Conservation (phyloP, 2,113 vertebrate species). For the Erpornis zantholeuca region DNA sequence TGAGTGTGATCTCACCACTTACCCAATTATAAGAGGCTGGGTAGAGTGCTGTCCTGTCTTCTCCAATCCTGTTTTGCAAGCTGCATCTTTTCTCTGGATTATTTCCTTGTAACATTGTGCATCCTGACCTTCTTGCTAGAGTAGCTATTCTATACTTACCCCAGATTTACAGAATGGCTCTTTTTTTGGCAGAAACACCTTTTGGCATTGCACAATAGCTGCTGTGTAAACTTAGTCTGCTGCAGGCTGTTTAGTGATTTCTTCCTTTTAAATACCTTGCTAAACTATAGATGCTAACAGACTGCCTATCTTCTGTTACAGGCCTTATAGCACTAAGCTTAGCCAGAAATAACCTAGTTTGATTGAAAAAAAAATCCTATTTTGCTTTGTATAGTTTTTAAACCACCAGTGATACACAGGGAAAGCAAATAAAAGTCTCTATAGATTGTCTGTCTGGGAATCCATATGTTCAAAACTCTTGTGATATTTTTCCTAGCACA, state of each 20-base stretch:
- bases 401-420: background rate
- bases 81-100: background rate
- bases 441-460: background rate
- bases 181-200: background rate
- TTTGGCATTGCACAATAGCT: background rate
- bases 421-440: background rate
- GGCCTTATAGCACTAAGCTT: background rate
- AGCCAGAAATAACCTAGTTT: background rate
- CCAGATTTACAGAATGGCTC: background rate
- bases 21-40: background rate
- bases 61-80: background rate
- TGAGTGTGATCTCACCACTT: background rate
- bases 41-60: background rate
- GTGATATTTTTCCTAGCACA: background rate
- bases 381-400: background rate
- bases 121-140: background rate
- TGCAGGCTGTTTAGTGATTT: background rate
- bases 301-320: background rate
- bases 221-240: background rate
- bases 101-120: background rate
- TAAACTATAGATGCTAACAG: background rate
- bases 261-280: background rate
- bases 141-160: background rate
- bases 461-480: background rate
- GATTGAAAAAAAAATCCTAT: background rate